These are phyloP conservation scores for Chloebia gouldiae DNA, from an alignment of 2,113 vertebrate genomes.

Conservation along the genomic window DNA sequence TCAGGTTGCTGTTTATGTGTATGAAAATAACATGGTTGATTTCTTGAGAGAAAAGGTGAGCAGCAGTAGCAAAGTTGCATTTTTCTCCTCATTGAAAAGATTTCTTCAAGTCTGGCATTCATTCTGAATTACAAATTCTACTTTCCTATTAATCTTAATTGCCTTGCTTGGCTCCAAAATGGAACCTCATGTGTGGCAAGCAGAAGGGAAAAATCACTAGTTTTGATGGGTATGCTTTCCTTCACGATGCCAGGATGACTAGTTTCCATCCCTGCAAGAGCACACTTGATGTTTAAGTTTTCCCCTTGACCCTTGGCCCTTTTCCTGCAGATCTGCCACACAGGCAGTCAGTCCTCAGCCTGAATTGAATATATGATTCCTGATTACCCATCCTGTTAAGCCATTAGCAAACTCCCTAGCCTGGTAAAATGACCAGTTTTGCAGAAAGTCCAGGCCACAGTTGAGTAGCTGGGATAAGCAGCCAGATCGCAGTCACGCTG, in stretches of 20 bases:
- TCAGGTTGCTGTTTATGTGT: not conserved
- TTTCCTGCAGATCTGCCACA: not conserved
- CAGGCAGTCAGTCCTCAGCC: not conserved
- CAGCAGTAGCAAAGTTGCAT: not conserved
- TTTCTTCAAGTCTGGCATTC: not conserved
- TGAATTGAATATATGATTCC: not conserved
- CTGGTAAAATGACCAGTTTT: not conserved
- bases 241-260: not conserved
- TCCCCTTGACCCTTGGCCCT: not conserved
- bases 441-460: not conserved
- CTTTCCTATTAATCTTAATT: not conserved
- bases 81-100: not conserved
- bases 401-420: not conserved
- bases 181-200: not conserved
- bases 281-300: not conserved
- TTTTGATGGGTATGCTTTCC: not conserved
- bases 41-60: not conserved
- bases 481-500: not conserved
- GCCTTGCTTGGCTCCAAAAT: not conserved
- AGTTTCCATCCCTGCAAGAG: not conserved
- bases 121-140: not conserved
- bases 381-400: not conserved
- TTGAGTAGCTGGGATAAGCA: not conserved
- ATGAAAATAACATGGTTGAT: not conserved
- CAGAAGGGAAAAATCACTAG: not conserved